Evolutionary conservation across 2,797 vertebrate genomes (phyloP).

Genomic region (Diplodus puntazzo): DNA sequence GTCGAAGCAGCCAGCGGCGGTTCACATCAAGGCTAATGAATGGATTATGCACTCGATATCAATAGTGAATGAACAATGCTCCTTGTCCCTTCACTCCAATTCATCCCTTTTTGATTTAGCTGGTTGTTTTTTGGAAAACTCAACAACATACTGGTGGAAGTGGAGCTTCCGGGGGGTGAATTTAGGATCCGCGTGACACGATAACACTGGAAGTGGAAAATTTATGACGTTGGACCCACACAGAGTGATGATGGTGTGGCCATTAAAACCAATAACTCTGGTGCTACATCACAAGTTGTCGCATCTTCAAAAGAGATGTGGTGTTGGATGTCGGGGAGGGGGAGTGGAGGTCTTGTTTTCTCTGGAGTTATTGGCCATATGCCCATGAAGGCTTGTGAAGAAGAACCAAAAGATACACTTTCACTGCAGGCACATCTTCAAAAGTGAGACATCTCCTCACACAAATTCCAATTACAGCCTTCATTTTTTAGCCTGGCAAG

Average conservation of each 20-base stretch:
- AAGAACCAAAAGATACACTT: conserved; percentile 50
- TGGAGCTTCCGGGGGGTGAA: conserved; percentile 58
- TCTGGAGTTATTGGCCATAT: conserved; percentile 38
- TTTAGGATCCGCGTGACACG: conserved; percentile 44
- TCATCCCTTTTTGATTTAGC: conserved; percentile 79
- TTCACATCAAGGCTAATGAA: conserved; percentile 74
- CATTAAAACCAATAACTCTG: conserved; percentile 43
- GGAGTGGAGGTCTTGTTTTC: conserved; percentile 29
- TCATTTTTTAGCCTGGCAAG: conserved; percentile 17
- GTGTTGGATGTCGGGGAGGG: conserved; percentile 9
- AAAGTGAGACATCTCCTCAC: conserved; percentile 36
- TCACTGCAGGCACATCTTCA: conserved; percentile 66
- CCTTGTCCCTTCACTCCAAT: conserved; percentile 64
- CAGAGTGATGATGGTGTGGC: conserved; percentile 44
- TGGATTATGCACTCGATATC: conserved; percentile 74
- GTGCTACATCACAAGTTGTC: conserved; percentile 53
- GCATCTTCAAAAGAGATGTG: conserved; percentile 60
- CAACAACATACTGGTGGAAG: conserved; percentile 54
- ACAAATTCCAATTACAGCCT: conserved; percentile 1
- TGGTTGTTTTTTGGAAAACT: conserved; percentile 72
- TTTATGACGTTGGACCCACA: conserved; percentile 60
- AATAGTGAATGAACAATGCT: conserved; percentile 74
- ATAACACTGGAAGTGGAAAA: conserved; percentile 46
- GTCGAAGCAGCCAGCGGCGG: conserved; percentile 54
- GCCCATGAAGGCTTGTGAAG: conserved; percentile 49